Conservation (phyloP, 2,888 invertebrate species). For the Patella depressa region DNA sequence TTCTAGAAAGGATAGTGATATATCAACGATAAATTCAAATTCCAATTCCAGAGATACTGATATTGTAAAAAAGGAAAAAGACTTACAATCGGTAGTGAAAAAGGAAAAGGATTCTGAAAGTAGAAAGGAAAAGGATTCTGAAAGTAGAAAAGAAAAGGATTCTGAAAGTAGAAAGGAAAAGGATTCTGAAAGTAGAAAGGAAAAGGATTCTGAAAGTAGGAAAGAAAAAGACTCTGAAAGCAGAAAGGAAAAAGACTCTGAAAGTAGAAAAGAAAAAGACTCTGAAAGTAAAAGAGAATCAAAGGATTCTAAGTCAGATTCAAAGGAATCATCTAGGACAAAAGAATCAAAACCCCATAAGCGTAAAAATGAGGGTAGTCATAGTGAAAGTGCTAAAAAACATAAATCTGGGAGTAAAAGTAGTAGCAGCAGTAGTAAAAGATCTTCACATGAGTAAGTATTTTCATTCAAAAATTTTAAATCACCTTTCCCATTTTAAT, state of each 20-base stretch:
- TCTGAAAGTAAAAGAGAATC: not conserved
- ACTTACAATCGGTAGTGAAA: not conserved
- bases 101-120: not conserved
- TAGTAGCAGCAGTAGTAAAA: not conserved
- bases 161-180: not conserved
- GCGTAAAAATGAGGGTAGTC: constrained; percentile 20
- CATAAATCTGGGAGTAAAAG: constrained; percentile 13
- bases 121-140: too few species aligned
- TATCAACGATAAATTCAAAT: too few species aligned
- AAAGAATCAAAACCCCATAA: constrained; percentile 16
- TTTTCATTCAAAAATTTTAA: too few species aligned
- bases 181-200: not conserved
- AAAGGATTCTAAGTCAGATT: not conserved
- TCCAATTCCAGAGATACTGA: not conserved
- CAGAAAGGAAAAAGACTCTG: not conserved
- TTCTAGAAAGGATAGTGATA: too few species aligned
- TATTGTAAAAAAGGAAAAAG: not conserved
- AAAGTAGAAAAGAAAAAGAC: too few species aligned
- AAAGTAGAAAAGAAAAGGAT: not conserved
- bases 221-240: not conserved
- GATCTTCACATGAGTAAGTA: too few species aligned
- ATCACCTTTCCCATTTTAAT: too few species aligned
- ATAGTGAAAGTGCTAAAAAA: constrained; percentile 18
- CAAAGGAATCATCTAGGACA: not conserved
- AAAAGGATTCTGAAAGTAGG: not conserved